Conservation (phyloP, 2,113 vertebrate genomes). For the Pedetes capensis region DNA sequence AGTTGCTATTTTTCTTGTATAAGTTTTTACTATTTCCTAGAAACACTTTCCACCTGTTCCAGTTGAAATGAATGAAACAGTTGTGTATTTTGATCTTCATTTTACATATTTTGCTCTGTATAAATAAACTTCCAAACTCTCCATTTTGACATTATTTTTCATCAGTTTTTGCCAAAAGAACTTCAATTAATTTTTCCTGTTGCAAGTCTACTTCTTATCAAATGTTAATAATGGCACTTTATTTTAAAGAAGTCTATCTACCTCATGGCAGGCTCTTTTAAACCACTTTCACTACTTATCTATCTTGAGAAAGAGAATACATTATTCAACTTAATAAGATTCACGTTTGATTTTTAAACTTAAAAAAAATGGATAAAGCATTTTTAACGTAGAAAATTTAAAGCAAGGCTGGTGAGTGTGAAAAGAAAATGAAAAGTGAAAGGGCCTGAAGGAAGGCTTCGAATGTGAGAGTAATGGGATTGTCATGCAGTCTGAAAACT, state of each 20-base stretch:
- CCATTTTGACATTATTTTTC: neutral
- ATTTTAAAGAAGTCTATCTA: neutral
- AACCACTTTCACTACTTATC: neutral
- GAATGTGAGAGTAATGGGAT: neutral
- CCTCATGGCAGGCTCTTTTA: neutral
- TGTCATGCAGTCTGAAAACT: neutral
- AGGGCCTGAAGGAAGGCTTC: neutral
- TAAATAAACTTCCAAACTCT: neutral
- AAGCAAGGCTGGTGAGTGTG: neutral
- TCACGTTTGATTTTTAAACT: slow-evolving; percentile 9
- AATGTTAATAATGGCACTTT: neutral
- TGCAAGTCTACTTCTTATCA: neutral
- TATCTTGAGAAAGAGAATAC: neutral
- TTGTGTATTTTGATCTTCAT: neutral
- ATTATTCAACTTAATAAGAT: slow-evolving; percentile 3
- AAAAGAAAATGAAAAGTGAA: neutral
- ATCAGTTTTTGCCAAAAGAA: neutral
- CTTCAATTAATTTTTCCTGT: neutral
- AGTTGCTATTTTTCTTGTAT: neutral
- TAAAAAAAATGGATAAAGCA: neutral
- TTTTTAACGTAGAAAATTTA: neutral
- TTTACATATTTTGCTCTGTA: neutral
- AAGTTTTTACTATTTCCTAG: neutral
- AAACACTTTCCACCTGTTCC: neutral
- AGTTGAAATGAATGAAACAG: neutral